Conservation (phyloP, 2,888 invertebrate species). For the Orgyia antiqua region DNA sequence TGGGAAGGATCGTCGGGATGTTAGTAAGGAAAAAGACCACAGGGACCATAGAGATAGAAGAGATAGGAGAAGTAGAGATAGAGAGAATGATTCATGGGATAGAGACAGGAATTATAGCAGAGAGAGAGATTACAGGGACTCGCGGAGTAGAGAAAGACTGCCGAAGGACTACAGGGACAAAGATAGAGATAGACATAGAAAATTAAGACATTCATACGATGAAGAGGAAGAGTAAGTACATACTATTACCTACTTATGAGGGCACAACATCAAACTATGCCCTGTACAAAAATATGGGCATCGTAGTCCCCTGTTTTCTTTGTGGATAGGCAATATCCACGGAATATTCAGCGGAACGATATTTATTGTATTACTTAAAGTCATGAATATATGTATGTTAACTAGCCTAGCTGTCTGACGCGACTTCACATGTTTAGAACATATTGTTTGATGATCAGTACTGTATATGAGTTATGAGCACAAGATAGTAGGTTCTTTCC, state of each 20-base stretch:
- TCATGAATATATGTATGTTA: no score
- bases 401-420: no score
- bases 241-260: not conserved
- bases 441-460: no score
- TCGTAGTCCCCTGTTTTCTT: not conserved
- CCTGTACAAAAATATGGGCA: no score
- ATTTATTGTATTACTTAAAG: no score
- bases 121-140: constrained; percentile 58
- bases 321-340: no score
- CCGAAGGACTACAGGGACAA: constrained; percentile 69
- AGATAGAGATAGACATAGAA: constrained; percentile 74
- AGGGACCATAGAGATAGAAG: constrained; percentile 49
- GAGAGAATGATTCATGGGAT: constrained; percentile 60
- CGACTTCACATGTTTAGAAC: no score
- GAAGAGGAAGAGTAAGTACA: constrained; percentile 83
- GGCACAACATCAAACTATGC: not conserved
- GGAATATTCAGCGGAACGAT: no score
- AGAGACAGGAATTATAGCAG: constrained; percentile 68
- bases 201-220: constrained; percentile 81
- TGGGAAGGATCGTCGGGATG: constrained; percentile 60
- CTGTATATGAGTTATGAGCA: no score
- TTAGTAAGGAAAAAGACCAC: constrained; percentile 55
- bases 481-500: no score
- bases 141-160: constrained; percentile 68
- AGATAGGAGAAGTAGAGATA: constrained; percentile 51